Conservation (phyloP, 2,113 vertebrate genomes). For the Rhizomys pruinosus region DNA sequence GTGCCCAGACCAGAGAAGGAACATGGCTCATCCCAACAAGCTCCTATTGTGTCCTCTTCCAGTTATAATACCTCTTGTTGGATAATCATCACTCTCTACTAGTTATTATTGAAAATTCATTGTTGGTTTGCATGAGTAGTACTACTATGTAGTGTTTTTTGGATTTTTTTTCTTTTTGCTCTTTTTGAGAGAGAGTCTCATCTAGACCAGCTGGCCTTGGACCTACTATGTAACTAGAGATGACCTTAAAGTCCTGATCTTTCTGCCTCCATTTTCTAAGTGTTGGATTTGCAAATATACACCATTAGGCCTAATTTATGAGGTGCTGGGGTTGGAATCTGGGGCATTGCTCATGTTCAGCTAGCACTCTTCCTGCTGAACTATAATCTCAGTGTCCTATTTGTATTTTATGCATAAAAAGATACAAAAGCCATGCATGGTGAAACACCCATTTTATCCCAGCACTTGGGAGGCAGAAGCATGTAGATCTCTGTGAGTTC, state of each 20-base stretch:
- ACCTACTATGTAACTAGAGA: background rate
- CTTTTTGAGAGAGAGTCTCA: background rate
- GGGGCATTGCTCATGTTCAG: no score
- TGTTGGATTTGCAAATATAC: background rate
- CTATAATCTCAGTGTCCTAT: background rate
- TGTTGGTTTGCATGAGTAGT: background rate
- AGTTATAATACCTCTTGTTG: background rate
- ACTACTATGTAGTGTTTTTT: background rate
- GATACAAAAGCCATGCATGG: no score
- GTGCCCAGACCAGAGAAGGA: background rate
- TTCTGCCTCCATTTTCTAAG: background rate
- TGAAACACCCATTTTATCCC: no score
- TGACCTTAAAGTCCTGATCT: background rate
- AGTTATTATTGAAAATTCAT: background rate
- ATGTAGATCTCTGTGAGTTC: no score
- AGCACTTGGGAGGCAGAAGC: no score
- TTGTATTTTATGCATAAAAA: background rate
- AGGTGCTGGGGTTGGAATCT: background rate
- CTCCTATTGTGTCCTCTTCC: background rate
- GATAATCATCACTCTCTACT: background rate
- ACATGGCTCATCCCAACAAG: background rate
- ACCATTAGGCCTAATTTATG: background rate
- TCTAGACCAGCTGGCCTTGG: accelerated
- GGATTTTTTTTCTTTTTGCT: background rate
- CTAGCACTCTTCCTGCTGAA: background rate